Evolutionary conservation across 2,113 vertebrate genomes (phyloP), one percentile per base, ranked within the genome.

Genomic region (Leucoraja erinaceus): DNA sequence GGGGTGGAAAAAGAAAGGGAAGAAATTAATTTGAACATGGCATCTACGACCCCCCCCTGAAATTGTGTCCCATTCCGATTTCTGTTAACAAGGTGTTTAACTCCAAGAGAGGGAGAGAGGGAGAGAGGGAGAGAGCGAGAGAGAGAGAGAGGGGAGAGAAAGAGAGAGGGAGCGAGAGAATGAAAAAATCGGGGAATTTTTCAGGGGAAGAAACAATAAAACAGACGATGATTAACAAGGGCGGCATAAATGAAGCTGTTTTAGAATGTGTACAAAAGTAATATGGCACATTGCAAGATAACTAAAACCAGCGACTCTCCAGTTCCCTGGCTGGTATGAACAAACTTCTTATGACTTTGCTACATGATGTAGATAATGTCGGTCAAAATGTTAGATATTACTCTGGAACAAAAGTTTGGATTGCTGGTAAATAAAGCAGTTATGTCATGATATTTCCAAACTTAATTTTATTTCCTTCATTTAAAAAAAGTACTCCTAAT

Each of bases 371-470:
- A 47, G 38, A 38, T 90, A 3, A 47, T 3, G 38, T 47, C 0
- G 38, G 38, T 47, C 38, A 47, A 0, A 47, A 47, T 47, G 38
- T 47, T 47, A 47, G 38, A 47, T 47, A 61, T 91, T 38, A 38
- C 63, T 33, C 18, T 72, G 38, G 18, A 18, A 28, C 68, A 8
- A 0, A 91, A 28, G 18, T 28, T 54, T 54, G 68, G 72, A 68
- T 25, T 25, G 10, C 12, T 47, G 47, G 90, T 38, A 72, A 72
- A 54, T 70, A 72, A 91, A 91, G 25, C 88, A 91, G 22, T 8
- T 74, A 70, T 25, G 70, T 31, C 88, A 91, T 25, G 88, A 47
- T 91, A 70, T 70, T 91, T 91, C 90, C 33, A 91, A 47, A 72
- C 68, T 91, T 72, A 66, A 61, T 72, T 91, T 72, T 54, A 54